Evolutionary conservation across 2,113 vertebrate species (phyloP).

Genomic region (Columba livia): DNA sequence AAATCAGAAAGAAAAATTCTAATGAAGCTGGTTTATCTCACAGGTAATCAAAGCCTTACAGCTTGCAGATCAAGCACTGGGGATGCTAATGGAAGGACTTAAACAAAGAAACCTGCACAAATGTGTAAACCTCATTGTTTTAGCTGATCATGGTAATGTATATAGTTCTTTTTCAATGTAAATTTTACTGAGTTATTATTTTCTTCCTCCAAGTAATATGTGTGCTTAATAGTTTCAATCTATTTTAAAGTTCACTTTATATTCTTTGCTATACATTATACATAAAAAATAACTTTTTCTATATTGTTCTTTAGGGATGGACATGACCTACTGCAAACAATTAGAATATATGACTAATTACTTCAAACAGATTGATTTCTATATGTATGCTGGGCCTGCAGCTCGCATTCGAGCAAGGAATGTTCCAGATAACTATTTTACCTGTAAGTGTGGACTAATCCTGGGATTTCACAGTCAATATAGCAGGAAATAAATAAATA

Average conservation of each 20-base stretch:
- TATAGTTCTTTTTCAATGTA: neutral
- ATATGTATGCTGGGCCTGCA: conserved; percentile 85
- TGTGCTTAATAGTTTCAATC: neutral
- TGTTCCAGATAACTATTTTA: conserved; percentile 81
- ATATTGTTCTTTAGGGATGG: conserved; percentile 85
- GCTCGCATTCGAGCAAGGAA: conserved; percentile 81
- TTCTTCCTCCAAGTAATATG: neutral
- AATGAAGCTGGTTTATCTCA: neutral
- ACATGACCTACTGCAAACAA: conserved; percentile 81
- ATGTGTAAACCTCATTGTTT: conserved; percentile 89
- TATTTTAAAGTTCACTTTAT: neutral
- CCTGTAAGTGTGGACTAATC: conserved; percentile 79
- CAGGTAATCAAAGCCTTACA: conserved; percentile 84
- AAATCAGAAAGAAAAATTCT: neutral
- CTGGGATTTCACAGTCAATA: neutral
- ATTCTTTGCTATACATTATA: neutral
- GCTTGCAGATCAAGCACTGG: conserved; percentile 81
- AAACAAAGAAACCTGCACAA: conserved; percentile 81
- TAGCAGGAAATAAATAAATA: neutral
- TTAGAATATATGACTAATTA: conserved; percentile 82
- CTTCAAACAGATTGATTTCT: conserved; percentile 75
- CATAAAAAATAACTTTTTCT: neutral
- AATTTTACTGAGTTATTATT: neutral
- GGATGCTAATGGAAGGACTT: conserved; percentile 90
- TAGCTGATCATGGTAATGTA: conserved; percentile 92